Percentiles rank a stretch among this genome's conserved stretches.
Conservation (phyloP, 2,888 invertebrate genomes). For the Aspidiotus rigidus region DNA sequence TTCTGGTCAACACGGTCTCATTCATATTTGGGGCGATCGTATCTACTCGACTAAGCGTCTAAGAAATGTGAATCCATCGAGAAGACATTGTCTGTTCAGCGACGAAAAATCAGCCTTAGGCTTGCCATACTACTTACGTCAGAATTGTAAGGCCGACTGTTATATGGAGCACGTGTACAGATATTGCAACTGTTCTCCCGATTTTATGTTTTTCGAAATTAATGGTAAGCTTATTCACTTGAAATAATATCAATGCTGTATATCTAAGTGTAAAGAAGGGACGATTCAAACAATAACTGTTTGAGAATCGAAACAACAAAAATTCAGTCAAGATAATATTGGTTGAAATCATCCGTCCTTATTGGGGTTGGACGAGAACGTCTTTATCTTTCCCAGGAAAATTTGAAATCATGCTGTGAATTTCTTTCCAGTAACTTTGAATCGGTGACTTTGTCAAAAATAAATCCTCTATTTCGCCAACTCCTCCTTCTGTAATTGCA, state of each 20-base stretch:
- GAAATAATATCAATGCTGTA: not conserved
- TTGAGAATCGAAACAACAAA: no score
- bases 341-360: no score
- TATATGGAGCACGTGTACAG: constrained; percentile 39
- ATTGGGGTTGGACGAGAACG: no score
- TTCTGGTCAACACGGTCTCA: constrained; percentile 38
- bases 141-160: constrained; percentile 41
- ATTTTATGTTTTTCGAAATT: constrained; percentile 39
- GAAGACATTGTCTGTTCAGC: constrained; percentile 39
- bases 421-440: no score
- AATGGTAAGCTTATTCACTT: constrained; percentile 34
- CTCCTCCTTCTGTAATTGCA: no score
- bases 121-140: constrained; percentile 38
- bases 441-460: no score
- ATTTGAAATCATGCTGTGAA: no score
- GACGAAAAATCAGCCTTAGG: constrained; percentile 37
- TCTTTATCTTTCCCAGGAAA: no score
- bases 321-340: no score
- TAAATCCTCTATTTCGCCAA: no score
- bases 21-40: constrained; percentile 40
- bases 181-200: constrained; percentile 41
- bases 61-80: constrained; percentile 35
- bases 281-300: no score
- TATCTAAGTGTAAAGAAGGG: no score
- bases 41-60: constrained; percentile 38